Base-by-base conservation (phyloP, 2,797 vertebrate genomes). In the Knipowitschia caucasica region DNA sequence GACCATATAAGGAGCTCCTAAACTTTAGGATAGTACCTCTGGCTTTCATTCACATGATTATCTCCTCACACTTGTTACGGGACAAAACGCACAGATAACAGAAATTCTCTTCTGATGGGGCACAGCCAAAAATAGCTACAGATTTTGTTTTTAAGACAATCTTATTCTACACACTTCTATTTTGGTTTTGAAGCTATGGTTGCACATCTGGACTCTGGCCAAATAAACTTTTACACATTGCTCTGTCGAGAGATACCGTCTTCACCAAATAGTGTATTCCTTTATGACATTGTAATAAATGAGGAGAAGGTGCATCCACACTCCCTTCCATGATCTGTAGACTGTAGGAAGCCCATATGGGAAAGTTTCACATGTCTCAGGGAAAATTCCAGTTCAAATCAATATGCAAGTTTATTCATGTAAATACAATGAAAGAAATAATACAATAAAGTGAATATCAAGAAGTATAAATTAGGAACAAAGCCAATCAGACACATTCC, bases 1-100 rank as follows among this genome's bases (percentile, higher is more conserved):
- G 46, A 67, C 89, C 89, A 73, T 89, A 89, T 81, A 91, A 89
- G 90, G 88, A 85, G 64, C 55, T 73, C 50, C 67, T 57, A 59
- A 75, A 75, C 60, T 54, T 62, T 50, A 60, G 76, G 68, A 69
- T 68, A 80, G 52, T 43, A 71, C 62, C 62, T 73, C 68, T 69
- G 64, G 23, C 61, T 70, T 42, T 58, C n/a, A 3, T 34, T 66
- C 58, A 59, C 58, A 53, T 43, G 50, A 53, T 61, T 45, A 49
- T 63, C 50, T 56, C 30, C 53, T 57, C 56, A 47, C 17, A 2
- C 11, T 1, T 6, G 5, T 53, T 3, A 63, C 61, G 47, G 52
- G 64, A 75, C 67, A 55, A 42, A 64, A 78, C 43, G 44, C 61
- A 53, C 42, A 82, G 62, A 64, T 52, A 59, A 23, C 70, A 25